These are phyloP conservation scores for Acleris holmiana DNA, from an alignment of 2,888 invertebrate species.

Conservation along the genomic window DNA sequence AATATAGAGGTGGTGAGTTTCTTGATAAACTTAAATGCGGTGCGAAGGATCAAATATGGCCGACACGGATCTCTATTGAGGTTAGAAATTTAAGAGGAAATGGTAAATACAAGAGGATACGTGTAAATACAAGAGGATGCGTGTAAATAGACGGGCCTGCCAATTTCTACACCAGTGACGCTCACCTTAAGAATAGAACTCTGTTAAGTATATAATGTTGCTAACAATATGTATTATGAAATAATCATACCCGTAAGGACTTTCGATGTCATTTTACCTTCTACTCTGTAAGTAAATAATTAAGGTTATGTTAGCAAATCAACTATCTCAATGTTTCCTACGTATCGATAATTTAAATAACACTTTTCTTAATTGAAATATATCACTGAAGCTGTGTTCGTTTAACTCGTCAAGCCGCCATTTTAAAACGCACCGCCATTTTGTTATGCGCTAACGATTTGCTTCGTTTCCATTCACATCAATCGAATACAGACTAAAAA, in stretches of 20 bases:
- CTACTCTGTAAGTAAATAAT: slow-evolving; percentile 48
- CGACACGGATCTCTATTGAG: neutral
- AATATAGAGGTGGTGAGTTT: slow-evolving; percentile 35
- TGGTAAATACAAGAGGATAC: slow-evolving; percentile 54
- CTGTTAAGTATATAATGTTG: slow-evolving; percentile 29
- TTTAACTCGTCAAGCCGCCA: slow-evolving; percentile 38
- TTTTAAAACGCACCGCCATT: slow-evolving; percentile 20
- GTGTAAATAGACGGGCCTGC: slow-evolving; percentile 73
- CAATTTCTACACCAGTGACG: slow-evolving; percentile 77
- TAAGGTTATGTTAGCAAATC: slow-evolving; percentile 31
- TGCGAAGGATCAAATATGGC: slow-evolving; percentile 27
- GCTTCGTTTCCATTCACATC: slow-evolving; percentile 20
- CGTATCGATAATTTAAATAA: slow-evolving; percentile 38
- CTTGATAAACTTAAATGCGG: slow-evolving; percentile 42
- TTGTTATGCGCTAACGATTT: slow-evolving; percentile 17
- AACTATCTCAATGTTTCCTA: slow-evolving; percentile 45
- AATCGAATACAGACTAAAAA: slow-evolving; percentile 31
- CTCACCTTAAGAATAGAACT: slow-evolving; percentile 58
- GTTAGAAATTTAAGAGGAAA: slow-evolving; percentile 42
- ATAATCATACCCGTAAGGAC: slow-evolving; percentile 29
- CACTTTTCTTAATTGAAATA: slow-evolving; percentile 41
- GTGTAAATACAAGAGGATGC: slow-evolving; percentile 56
- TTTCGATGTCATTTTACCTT: slow-evolving; percentile 32
- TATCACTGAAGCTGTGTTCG: slow-evolving; percentile 71
- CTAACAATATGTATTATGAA: slow-evolving; percentile 23